Evolutionary conservation across 2,113 vertebrate species (phyloP).

Genomic region (Eupsittula cactorum): DNA sequence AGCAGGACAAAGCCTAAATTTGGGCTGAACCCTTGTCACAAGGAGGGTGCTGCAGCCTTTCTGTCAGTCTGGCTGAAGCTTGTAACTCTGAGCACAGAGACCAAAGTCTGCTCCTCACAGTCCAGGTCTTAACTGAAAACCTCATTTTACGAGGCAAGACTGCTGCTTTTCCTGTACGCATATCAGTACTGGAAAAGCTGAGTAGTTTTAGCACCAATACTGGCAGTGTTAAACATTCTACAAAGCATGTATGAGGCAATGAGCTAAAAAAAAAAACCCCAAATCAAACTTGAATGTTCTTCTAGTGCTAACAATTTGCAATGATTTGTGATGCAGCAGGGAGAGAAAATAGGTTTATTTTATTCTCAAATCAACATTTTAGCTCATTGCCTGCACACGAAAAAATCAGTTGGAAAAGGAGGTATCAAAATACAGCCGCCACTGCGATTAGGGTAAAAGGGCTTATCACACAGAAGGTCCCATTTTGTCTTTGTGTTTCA

Average conservation of each 20-base stretch:
- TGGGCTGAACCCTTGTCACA: background rate
- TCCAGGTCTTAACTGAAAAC: background rate
- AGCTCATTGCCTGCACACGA: background rate
- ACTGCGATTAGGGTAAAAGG: background rate
- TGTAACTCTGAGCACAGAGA: background rate
- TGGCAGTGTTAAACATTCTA: background rate
- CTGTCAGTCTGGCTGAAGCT: background rate
- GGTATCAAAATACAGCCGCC: background rate
- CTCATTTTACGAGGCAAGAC: background rate
- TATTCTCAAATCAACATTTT: background rate
- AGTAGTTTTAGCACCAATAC: background rate
- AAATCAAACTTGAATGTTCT: background rate
- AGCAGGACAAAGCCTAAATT: background rate
- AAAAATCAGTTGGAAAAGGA: background rate
- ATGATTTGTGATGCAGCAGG: accelerated
- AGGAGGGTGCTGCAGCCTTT: background rate
- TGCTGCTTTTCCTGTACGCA: background rate
- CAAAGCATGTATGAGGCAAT: background rate
- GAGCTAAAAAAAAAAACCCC: background rate
- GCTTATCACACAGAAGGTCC: background rate
- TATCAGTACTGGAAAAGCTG: background rate
- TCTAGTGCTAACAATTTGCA: background rate
- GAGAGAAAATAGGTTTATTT: background rate
- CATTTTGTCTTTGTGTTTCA: background rate
- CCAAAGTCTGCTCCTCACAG: background rate